These are phyloP conservation scores for Pseudomugil tenellus DNA, from an alignment of 2,797 vertebrate genomes.

Conservation along the genomic window DNA sequence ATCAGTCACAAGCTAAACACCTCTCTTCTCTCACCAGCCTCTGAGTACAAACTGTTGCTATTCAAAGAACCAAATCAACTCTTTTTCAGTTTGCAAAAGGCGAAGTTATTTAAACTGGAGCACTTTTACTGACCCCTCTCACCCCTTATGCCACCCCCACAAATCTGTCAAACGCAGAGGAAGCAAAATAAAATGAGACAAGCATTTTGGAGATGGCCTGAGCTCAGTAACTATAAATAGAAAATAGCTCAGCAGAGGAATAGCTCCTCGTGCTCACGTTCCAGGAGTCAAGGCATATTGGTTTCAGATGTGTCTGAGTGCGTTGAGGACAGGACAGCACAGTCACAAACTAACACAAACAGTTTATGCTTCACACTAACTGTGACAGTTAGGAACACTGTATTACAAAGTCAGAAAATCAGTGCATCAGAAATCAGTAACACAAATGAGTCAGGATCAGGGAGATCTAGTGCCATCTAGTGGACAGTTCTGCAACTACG, in stretches of 20 bases:
- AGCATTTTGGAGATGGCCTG: conserved; percentile 49
- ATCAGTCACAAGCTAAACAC: conserved; percentile 2
- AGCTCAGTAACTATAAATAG: conserved; percentile 71
- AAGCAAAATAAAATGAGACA: conserved; percentile 62
- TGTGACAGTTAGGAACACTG: not conserved
- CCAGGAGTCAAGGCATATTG: conserved; percentile 32
- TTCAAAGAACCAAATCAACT: conserved; percentile 18
- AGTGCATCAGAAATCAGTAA: conserved; percentile 3
- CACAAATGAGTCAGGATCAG: not conserved
- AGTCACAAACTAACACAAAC: not conserved
- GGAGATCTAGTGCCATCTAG: conserved; percentile 42
- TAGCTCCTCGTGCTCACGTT: conserved; percentile 45
- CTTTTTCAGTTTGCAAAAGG: conserved; percentile 19
- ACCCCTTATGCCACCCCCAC: not conserved
- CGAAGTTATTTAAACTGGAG: conserved; percentile 40
- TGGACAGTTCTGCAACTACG: conserved; percentile 41
- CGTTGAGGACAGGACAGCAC: conserved; percentile 1
- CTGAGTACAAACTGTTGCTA: conserved; percentile 33
- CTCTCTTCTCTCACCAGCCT: not conserved
- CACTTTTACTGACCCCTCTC: conserved; percentile 7
- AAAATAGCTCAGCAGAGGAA: conserved; percentile 61
- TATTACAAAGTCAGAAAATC: not conserved
- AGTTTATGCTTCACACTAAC: not conserved
- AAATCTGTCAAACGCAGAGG: conserved; percentile 49
- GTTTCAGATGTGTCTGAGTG: conserved; percentile 45